Percentiles rank a stretch among this genome's conserved stretches.
phyloP scores from a whole-genome alignment of 1,140 invertebrate species.

The Antheraea mylitta region DNA sequence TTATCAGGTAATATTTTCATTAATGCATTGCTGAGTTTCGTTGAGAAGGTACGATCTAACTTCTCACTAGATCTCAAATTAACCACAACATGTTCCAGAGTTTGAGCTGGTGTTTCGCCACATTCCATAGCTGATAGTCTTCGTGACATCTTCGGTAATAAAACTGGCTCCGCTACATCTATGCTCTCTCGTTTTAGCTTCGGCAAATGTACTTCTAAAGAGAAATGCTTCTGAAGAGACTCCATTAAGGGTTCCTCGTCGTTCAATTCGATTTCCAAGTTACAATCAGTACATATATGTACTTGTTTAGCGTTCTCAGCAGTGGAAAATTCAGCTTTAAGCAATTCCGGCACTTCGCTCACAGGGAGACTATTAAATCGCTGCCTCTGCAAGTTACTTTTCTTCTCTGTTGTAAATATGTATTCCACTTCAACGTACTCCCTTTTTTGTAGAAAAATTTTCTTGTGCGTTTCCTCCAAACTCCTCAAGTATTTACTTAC shows the following conservation, averaged over 20 bases:
- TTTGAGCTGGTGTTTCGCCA: constrained; percentile 50
- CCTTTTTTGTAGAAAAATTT: constrained; percentile 51
- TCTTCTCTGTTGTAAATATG: constrained; percentile 71
- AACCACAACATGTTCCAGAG: constrained; percentile 48
- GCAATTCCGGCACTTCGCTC: constrained; percentile 64
- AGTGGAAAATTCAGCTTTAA: constrained; percentile 54
- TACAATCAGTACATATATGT: constrained; percentile 68
- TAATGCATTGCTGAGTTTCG: constrained; percentile 48
- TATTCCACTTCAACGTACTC: constrained; percentile 66
- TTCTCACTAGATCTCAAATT: constrained; percentile 46
- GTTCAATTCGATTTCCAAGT: constrained; percentile 64
- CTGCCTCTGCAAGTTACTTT: constrained; percentile 63
- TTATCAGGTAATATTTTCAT: constrained; percentile 59
- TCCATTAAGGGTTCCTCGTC: constrained; percentile 68
- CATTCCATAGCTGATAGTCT: constrained; percentile 59
- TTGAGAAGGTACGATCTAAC: constrained; percentile 48
- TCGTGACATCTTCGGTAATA: constrained; percentile 65
- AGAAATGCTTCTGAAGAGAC: constrained; percentile 65
- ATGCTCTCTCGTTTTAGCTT: constrained; percentile 67
- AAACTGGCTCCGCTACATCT: constrained; percentile 62
- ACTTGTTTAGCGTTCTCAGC: constrained; percentile 59
- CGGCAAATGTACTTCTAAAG: constrained; percentile 56
- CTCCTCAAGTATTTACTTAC: constrained; percentile 50
- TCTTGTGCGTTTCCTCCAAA: constrained; percentile 55
- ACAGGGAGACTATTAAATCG: constrained; percentile 68